Evolutionary conservation across 2,888 invertebrate species (phyloP), one percentile per base, ranked within the genome.

Genomic region (Harpagoxenus sublaevis): DNA sequence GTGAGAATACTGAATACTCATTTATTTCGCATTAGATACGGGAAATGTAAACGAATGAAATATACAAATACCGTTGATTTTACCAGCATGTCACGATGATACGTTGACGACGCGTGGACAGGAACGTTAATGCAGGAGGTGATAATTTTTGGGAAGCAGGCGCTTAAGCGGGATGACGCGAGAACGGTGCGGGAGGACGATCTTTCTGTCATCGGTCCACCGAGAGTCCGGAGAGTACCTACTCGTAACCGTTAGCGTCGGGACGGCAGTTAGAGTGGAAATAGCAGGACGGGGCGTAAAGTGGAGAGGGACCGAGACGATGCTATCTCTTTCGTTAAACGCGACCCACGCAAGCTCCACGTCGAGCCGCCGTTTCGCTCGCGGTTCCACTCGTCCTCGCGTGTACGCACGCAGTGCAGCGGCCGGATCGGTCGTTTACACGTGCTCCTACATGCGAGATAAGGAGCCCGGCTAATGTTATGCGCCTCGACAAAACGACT

Each of bases 401-500:
- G 42, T 42, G 35, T 63, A 60, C 23, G 28, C 42, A 68, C 66
- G 45, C 48, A 68, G 66, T 48, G 45, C 48, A 68, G 66, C 66
- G 66, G 48, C 45, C 65, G 42, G 42, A 74, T 10, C 53, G 55
- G 42, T 51, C 55, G 57, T 78, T 84, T 60, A 78, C 62, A 60
- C 51, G 77, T 57, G 60, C 57, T 74, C n/a, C 60, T 42, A 57
- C 55, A 45, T n/a, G n/a, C 42, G 28, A 83, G 78, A 78, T 65
- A 63, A 68, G 28, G 6, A 39, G 62, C 12, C 48, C 28, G 55
- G 57, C 18, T 70, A 78, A 78, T 28, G 42, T 78, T 68, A 60
- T 60, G 57, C 53, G 51, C 8, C 23, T 66, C 55, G 51, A 78
- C 78, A 84, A 84, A 84, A 73, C 75, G 35, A 31, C 35, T 66